phyloP scores from a whole-genome alignment of 2,888 invertebrate species.

The Sabellastarte sp. region DNA sequence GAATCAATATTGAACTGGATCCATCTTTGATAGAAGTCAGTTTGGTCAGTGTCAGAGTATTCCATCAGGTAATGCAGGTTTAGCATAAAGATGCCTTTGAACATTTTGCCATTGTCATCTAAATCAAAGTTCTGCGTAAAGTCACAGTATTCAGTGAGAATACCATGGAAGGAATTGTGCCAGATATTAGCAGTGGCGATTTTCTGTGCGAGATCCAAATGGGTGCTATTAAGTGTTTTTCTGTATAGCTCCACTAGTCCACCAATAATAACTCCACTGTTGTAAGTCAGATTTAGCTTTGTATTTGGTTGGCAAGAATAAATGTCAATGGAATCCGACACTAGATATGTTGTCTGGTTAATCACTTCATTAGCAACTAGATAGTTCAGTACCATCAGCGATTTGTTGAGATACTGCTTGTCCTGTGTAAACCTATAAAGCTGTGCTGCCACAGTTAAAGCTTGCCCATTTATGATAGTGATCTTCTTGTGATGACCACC shows the following conservation, averaged over 20 bases:
- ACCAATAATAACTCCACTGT: neutral
- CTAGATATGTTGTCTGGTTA: neutral
- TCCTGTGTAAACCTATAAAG: neutral
- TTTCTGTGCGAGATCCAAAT: neutral
- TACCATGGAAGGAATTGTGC: neutral
- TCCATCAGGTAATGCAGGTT: constrained; percentile 2
- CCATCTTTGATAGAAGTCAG: neutral
- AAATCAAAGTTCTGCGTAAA: neutral
- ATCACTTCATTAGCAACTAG: neutral
- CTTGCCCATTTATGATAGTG: constrained; percentile 2
- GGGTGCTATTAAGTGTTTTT: neutral
- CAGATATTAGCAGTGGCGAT: neutral
- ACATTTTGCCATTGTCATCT: neutral
- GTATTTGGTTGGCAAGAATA: neutral
- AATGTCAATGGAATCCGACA: neutral
- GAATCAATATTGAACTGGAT: neutral
- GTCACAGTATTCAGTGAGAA: constrained; percentile 3
- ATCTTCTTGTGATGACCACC: neutral
- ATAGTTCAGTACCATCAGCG: neutral
- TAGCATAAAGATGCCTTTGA: constrained; percentile 2
- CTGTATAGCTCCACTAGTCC: constrained; percentile 3
- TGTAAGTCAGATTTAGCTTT: neutral
- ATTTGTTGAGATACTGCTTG: neutral
- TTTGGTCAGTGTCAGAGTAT: neutral
- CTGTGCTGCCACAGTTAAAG: neutral